These are phyloP conservation scores for Philypnodon macrostomus DNA, from an alignment of 2,797 vertebrate genomes.

Conservation along the genomic window DNA sequence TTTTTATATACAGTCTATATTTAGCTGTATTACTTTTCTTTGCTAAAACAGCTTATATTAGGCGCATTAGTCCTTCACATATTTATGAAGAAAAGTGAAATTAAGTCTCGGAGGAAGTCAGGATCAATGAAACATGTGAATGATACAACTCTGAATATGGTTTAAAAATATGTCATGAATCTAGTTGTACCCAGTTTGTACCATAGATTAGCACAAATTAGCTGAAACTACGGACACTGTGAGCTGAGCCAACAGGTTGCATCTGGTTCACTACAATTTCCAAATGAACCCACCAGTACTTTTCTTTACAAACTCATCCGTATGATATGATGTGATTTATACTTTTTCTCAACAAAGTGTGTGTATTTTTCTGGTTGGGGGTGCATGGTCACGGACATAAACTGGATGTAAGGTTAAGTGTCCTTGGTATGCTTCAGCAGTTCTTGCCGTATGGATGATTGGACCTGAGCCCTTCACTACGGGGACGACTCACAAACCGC, in stretches of 20 bases:
- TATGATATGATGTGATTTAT: conserved; percentile 28
- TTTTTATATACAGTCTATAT: too few species aligned
- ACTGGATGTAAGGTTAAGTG: conserved; percentile 44
- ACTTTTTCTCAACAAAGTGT: background rate
- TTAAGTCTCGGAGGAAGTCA: too few species aligned
- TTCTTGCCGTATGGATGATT: conserved; percentile 45
- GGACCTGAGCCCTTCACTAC: conserved; percentile 33
- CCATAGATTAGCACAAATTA: too few species aligned
- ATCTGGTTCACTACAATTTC: background rate
- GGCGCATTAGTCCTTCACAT: too few species aligned
- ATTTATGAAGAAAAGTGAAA: too few species aligned
- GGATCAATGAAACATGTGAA: too few species aligned
- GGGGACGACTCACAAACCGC: conserved; percentile 34
- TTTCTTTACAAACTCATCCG: conserved; percentile 14
- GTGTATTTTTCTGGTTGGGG: background rate
- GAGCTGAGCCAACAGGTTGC: background rate
- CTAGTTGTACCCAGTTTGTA: too few species aligned
- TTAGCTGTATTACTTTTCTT: too few species aligned
- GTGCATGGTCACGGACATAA: conserved; percentile 27
- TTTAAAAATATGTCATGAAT: too few species aligned
- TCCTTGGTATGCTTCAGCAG: conserved; percentile 48
- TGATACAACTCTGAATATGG: too few species aligned
- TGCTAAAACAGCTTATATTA: too few species aligned
- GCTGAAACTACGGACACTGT: too few species aligned
- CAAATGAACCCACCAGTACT: conserved; percentile 9